Percentiles rank a stretch among this genome's conserved stretches.
phyloP scores from a whole-genome alignment of 2,888 invertebrate genomes.

The Ormyrus rosae region DNA sequence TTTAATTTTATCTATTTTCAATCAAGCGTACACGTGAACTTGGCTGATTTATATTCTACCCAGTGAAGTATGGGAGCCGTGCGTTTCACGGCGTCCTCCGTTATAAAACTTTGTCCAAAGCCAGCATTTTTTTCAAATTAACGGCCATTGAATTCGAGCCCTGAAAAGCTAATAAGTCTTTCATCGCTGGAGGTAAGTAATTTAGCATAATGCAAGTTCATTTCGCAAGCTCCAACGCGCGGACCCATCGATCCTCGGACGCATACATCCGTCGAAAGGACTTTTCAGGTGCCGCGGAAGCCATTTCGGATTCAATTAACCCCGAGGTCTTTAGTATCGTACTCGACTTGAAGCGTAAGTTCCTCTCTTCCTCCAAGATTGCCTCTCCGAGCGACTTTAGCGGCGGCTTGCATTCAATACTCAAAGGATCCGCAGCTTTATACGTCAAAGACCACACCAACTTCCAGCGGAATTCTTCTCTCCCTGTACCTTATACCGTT shows the following conservation, averaged over 20 bases:
- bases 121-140: no score
- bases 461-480: background rate
- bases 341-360: conserved; percentile 4
- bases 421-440: conserved; percentile 21
- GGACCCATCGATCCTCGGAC: background rate
- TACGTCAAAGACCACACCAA: background rate
- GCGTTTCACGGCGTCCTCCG: no score
- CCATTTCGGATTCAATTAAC: conserved; percentile 41
- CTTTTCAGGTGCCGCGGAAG: conserved; percentile 12
- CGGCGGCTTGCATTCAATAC: conserved; percentile 22
- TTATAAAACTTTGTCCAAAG: no score
- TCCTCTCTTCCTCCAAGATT: conserved; percentile 25
- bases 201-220: background rate
- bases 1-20: background rate
- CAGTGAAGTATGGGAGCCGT: no score
- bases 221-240: background rate
- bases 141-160: no score
- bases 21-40: no score
- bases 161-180: no score
- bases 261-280: conserved; percentile 17
- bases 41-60: no score
- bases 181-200: background rate
- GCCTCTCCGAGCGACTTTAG: conserved; percentile 30
- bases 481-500: no score
- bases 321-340: conserved; percentile 32